These are phyloP conservation scores for Brevimyrus niger DNA, from an alignment of 2,113 vertebrate genomes.

Conservation along the genomic window DNA sequence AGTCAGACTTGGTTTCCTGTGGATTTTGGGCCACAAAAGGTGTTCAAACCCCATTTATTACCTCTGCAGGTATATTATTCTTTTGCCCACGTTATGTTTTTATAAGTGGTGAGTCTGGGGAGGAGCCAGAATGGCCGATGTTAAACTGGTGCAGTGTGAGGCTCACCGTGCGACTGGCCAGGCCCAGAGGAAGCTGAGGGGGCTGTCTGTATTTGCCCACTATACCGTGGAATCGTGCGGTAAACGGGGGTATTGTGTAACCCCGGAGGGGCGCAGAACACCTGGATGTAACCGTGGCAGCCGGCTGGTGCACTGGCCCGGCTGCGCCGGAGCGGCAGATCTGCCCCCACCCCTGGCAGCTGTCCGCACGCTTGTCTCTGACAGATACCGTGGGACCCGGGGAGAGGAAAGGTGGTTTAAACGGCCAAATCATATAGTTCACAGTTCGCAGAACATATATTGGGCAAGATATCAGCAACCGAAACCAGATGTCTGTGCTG, in stretches of 20 bases:
- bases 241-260: background rate
- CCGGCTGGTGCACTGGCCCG: background rate
- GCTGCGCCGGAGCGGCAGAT: background rate
- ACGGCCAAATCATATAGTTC: slow-evolving; percentile 19
- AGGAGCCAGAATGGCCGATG: too few relatives aligned
- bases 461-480: slow-evolving; percentile 24
- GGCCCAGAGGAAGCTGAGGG: background rate
- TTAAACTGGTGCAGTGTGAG: too few relatives aligned
- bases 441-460: slow-evolving; percentile 19
- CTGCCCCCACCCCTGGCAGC: background rate
- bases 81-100: background rate
- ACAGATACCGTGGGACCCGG: slow-evolving; percentile 16
- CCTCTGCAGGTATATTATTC: background rate
- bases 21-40: background rate
- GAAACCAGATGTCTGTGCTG: slow-evolving; percentile 20
- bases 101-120: background rate
- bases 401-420: slow-evolving; percentile 22
- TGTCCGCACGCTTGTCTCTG: background rate
- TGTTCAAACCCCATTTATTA: background rate
- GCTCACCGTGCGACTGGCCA: background rate
- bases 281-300: background rate
- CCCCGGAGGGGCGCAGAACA: background rate
- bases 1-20: background rate
- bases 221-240: background rate
- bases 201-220: background rate